Percentiles rank a stretch among this genome's conserved stretches.
These are phyloP conservation scores for Onychomys torridus DNA, from an alignment of 2,797 vertebrate genomes.

Conservation along the genomic window DNA sequence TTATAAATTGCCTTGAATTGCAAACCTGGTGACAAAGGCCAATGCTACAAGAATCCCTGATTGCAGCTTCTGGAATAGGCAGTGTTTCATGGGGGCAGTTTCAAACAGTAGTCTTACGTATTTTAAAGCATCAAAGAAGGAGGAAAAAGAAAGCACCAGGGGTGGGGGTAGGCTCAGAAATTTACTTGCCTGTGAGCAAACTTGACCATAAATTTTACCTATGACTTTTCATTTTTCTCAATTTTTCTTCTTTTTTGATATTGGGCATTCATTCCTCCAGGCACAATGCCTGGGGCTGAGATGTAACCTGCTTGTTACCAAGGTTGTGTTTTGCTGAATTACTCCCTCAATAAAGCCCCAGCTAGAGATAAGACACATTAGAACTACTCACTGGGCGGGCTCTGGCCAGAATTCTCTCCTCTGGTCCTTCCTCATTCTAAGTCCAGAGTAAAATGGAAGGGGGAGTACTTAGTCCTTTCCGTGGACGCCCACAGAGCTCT, in stretches of 20 bases:
- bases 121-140: slow-evolving; percentile 80
- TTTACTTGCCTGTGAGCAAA: slow-evolving; percentile 72
- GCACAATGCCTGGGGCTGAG: not conserved
- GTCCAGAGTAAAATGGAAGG: not conserved
- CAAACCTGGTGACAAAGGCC: slow-evolving; percentile 73
- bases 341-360: slow-evolving; percentile 1
- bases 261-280: slow-evolving; percentile 3
- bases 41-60: slow-evolving; percentile 76
- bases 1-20: slow-evolving; percentile 85
- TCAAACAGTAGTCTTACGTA: slow-evolving; percentile 75
- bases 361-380: not conserved
- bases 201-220: slow-evolving; percentile 69
- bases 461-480: not conserved
- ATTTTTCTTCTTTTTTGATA: slow-evolving; percentile 74
- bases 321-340: slow-evolving; percentile 23
- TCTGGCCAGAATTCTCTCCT: not conserved
- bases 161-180: slow-evolving; percentile 58
- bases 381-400: not conserved
- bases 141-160: slow-evolving; percentile 56
- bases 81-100: slow-evolving; percentile 78
- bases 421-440: not conserved
- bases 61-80: slow-evolving; percentile 67
- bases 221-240: slow-evolving; percentile 67
- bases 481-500: not conserved
- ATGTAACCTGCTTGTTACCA: slow-evolving; percentile 20